Conservation (phyloP, 1,140 invertebrate species). For the Rhyacophila brunnea region DNA sequence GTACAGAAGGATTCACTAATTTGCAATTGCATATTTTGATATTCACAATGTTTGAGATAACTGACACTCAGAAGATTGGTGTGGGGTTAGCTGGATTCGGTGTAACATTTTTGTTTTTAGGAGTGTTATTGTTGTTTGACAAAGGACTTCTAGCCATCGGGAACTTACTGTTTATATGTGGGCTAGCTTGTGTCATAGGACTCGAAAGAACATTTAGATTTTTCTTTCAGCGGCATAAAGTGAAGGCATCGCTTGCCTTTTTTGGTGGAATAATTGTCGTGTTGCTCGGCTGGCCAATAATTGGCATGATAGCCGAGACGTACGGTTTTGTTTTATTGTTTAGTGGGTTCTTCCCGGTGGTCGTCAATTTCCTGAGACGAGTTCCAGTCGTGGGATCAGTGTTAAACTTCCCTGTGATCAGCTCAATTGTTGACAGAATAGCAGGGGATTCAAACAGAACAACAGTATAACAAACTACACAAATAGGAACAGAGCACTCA, state of each 20-base stretch:
- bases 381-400: conserved; percentile 73
- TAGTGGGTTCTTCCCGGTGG: conserved; percentile 85
- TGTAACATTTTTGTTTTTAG: conserved; percentile 92
- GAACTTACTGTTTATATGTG: conserved; percentile 95
- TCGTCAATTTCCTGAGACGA: conserved; percentile 82
- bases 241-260: conserved; percentile 89
- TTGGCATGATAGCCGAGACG: conserved; percentile 95
- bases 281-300: conserved; percentile 91
- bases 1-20: too few species aligned
- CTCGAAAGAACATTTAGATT: conserved; percentile 93
- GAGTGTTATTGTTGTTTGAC: conserved; percentile 94
- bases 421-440: conserved; percentile 58
- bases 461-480: conserved; percentile 54
- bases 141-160: conserved; percentile 97
- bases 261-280: conserved; percentile 94
- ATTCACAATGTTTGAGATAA: conserved; percentile 66
- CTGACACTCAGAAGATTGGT: conserved; percentile 88
- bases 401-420: conserved; percentile 73
- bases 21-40: background rate
- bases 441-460: conserved; percentile 63
- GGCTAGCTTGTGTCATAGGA: conserved; percentile 95
- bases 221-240: conserved; percentile 97
- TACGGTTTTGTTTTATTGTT: conserved; percentile 84
- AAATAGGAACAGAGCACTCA: background rate
- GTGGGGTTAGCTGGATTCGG: conserved; percentile 96